Evolutionary conservation across 2,797 vertebrate species (phyloP), one percentile per base, ranked within the genome.

Genomic region (Antrozous pallidus): DNA sequence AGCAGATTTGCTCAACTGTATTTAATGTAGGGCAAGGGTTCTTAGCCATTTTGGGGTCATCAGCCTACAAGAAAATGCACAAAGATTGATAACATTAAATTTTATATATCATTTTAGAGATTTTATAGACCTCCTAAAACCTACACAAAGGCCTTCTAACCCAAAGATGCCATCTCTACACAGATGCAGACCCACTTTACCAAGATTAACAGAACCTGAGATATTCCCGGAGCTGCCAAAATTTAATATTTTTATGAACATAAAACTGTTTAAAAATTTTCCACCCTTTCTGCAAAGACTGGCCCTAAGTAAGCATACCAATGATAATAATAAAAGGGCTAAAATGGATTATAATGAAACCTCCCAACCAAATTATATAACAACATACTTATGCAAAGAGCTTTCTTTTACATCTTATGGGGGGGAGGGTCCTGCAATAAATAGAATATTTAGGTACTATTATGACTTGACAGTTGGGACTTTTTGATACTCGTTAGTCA

Each of bases 401-500:
- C 14, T 40, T 61, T 47, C 1, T 42, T 74, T 89, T 6, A 28
- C 42, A 6, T 42, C 80, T 94, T 93, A 17, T 14, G 12, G 63
- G 14, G 58, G 45, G 28, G 17, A 47, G 54, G 77, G 40, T 3
- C 65, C 45, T 88, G 9, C 26, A 38, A 69, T 51, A 79, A 79
- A 67, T 80, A 94, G 83, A 80, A 38, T 87, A 51, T 38, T 96
- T 94, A 93, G 93, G 88, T 94, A 63, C 69, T 70, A 1, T 93
- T 75, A 67, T 28, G 47, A 51, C 79, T 63, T 8, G 0, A 40
- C 54, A 88, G 74, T 88, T 90, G 47, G 26, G 18, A 18, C 28
- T 92, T 88, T 91, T 71, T 85, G 58, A 92, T 86, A 61, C 92
- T 96, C 88, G 49, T 97, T 90, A 93, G 93, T 96, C 97, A 94